Evolutionary conservation across 2,888 invertebrate species (phyloP).

Genomic region (Polydrusus cervinus): DNA sequence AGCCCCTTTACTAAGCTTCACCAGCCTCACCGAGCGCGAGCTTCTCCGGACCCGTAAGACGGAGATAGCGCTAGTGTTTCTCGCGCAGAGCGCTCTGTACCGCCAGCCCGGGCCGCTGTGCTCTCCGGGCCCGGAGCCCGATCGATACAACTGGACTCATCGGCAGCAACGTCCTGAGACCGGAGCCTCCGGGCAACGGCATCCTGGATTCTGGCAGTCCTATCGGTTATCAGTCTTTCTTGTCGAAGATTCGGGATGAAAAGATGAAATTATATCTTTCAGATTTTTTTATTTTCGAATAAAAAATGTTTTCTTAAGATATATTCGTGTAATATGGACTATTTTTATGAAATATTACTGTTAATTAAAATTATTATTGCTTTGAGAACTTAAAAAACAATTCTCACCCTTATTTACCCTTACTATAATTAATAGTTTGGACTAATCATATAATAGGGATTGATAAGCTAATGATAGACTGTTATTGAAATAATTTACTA

Average conservation of each 20-base stretch:
- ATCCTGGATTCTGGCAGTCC: constrained; percentile 44
- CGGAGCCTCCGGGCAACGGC: constrained; percentile 49
- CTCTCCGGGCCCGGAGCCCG: constrained; percentile 29
- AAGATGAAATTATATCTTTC: constrained; percentile 4
- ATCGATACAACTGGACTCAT: constrained; percentile 51
- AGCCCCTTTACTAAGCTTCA: constrained; percentile 26
- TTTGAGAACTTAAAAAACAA: no score
- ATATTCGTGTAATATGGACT: no score
- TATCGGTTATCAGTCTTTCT: constrained; percentile 51
- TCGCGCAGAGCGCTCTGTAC: constrained; percentile 46
- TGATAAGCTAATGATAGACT: no score
- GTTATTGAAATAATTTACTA: no score
- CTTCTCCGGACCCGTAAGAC: constrained; percentile 33
- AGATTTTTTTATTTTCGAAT: background rate
- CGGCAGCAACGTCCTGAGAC: constrained; percentile 37
- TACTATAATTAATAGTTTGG: no score
- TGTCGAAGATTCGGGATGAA: constrained; percentile 27
- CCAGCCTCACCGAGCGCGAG: constrained; percentile 30
- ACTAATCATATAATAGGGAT: no score
- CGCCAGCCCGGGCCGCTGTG: constrained; percentile 45
- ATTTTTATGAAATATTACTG: no score
- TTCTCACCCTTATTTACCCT: no score
- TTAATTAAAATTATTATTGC: no score
- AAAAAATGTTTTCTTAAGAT: background rate
- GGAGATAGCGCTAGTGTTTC: constrained; percentile 30